Evolutionary conservation across 2,797 vertebrate genomes (phyloP), one percentile per base, ranked within the genome.

Genomic region (Steatocranus sp.): DNA sequence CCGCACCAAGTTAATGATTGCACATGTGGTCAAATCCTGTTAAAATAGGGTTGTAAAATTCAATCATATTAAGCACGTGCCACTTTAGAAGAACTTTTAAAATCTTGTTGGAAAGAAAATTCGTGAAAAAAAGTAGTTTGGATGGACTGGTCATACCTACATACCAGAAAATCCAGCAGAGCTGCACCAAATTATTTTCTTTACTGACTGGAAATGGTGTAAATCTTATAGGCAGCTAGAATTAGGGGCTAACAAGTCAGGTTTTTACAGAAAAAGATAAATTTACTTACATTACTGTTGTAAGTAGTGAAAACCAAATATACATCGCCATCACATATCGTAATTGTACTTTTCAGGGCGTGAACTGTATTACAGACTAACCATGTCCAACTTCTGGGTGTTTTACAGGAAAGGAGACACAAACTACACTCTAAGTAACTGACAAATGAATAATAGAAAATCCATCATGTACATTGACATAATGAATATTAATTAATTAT

Each of bases 1-100:
- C 86, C 56, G 78, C 87, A 80, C 58, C 53, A 27, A n/a, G 7
- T 78, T 86, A 46, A 41, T 81, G 78, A 88, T 78, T 51, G 70
- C 81, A 85, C 75, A 80, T 70, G 83, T 84, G 82, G 80, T 87
- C 25, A n/a, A 48, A 48, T 30, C 68, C 68, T 36, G 32, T 32
- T 11, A 48, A 75, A 73, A 75, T 25, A 48, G 3, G 5, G 8
- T 15, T n/a, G 66, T 46, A 74, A 70, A 82, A 75, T 15, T 30
- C 38, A 73, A 12, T 48, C 15, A n/a, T 73, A 73, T 48, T 46
- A 73, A n/a, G 10, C 41, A 18, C 2, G 17, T 66, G 54, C 9
- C 34, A 81, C 17, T 75, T 30, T 73, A 48, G 25, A 73, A 30
- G 17, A 8, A 46, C 43, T 36, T 34, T 54, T 10, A 36, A 80